Evolutionary conservation across 2,113 vertebrate species (phyloP).

Genomic region (Corythornis vintsioides): DNA sequence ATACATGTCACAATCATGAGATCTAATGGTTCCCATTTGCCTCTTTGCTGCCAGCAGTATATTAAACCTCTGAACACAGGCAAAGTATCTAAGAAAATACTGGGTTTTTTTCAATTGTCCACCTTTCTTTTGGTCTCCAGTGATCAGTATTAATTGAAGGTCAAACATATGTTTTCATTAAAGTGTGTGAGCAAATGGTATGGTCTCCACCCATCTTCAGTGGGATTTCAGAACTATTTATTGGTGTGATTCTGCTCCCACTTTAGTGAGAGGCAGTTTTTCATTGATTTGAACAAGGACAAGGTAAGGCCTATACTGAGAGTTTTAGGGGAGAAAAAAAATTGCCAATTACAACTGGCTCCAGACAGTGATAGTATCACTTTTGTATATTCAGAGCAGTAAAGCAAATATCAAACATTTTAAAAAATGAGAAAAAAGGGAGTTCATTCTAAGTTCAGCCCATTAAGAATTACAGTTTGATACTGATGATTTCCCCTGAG

Average conservation of each 20-base stretch:
- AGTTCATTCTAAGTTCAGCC: conserved; percentile 62
- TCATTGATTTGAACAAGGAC: neutral
- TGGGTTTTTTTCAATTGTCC: neutral
- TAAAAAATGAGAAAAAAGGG: neutral
- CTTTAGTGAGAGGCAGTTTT: conserved; percentile 22
- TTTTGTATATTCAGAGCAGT: neutral
- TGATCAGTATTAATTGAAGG: neutral
- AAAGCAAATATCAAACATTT: conserved; percentile 8
- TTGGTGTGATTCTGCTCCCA: neutral
- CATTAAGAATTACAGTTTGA: conserved; percentile 18
- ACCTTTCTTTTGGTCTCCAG: neutral
- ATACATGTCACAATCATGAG: neutral
- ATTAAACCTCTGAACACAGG: neutral
- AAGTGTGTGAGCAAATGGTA: neutral
- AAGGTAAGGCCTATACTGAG: neutral
- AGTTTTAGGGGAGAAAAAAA: neutral
- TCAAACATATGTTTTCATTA: conserved; percentile 19
- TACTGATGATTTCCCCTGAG: conserved; percentile 51
- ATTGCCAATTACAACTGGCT: neutral
- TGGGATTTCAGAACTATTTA: conserved; percentile 32
- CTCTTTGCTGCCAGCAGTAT: neutral
- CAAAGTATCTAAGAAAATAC: neutral
- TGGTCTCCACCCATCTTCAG: conserved; percentile 16
- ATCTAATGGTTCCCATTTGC: neutral
- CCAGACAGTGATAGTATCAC: neutral